Conservation (phyloP, 2,888 invertebrate species). For the Eurytoma californica region DNA sequence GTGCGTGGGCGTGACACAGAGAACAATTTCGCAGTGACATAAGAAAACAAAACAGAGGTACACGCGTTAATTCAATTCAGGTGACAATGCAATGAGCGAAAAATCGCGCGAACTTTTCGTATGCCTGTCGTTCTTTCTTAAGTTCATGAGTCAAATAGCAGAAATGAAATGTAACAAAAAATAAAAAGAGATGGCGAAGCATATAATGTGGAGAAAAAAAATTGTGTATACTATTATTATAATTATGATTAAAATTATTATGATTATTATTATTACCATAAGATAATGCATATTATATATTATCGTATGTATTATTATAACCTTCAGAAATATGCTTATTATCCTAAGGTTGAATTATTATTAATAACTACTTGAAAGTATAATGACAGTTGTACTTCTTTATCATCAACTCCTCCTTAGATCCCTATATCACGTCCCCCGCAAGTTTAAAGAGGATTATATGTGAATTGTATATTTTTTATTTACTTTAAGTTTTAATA, state of each 20-base stretch:
- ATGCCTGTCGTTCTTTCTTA: slow-evolving; percentile 64
- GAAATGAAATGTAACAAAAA: slow-evolving; percentile 49
- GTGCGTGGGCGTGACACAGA: neutral
- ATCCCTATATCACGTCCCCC: slow-evolving; percentile 18
- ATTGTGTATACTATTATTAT: slow-evolving; percentile 66
- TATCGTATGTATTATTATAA: slow-evolving; percentile 65
- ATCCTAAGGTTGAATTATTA: slow-evolving; percentile 67
- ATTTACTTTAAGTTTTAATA: slow-evolving; percentile 42
- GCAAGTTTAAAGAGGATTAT: slow-evolving; percentile 15
- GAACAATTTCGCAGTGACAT: neutral
- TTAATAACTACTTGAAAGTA: slow-evolving; percentile 69
- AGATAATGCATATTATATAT: slow-evolving; percentile 62
- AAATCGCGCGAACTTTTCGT: slow-evolving; percentile 35
- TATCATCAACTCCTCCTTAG: slow-evolving; percentile 10
- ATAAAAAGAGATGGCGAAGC: slow-evolving; percentile 41
- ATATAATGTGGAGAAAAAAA: slow-evolving; percentile 56
- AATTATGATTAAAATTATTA: slow-evolving; percentile 54
- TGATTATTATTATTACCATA: slow-evolving; percentile 58
- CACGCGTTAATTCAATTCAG: neutral
- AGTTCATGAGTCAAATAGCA: slow-evolving; percentile 61
- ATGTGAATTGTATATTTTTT: slow-evolving; percentile 39
- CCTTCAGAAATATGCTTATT: slow-evolving; percentile 66
- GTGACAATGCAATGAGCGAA: neutral
- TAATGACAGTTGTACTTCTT: slow-evolving; percentile 45
- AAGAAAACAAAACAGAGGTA: slow-evolving; percentile 11